phyloP scores from a whole-genome alignment of 2,113 vertebrate genomes.

The Calidris pygmaea region DNA sequence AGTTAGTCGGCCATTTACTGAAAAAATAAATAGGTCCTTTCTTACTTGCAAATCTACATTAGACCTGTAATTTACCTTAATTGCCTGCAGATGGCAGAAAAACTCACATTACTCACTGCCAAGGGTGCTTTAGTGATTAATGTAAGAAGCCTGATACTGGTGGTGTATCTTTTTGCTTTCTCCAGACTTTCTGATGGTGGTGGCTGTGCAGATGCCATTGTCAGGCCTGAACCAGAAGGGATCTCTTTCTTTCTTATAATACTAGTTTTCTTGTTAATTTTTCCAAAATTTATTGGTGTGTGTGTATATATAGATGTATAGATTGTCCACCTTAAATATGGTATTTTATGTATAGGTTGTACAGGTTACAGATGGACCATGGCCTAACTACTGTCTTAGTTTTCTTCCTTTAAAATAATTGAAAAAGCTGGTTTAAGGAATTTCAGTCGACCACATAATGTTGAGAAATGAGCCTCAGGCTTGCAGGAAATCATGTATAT shows the following conservation, averaged over 20 bases:
- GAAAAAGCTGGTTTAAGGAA: background rate
- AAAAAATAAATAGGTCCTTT: constrained; percentile 47
- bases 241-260: background rate
- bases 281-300: background rate
- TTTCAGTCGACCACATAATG: background rate
- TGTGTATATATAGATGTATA: background rate
- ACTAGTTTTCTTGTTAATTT: background rate
- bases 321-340: background rate
- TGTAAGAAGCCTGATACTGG: no score
- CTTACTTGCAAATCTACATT: background rate
- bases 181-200: background rate
- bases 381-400: background rate
- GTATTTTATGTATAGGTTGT: background rate
- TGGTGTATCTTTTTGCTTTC: background rate
- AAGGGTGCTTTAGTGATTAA: background rate
- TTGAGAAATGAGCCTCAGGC: background rate
- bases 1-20: constrained; percentile 21
- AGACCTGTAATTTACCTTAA: background rate
- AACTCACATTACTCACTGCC: background rate
- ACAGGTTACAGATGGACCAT: background rate
- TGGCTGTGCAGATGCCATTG: background rate
- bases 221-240: background rate
- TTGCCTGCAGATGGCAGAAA: constrained; percentile 72
- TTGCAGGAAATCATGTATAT: background rate
- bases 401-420: background rate